A percentile compares a stretch with the other conserved stretches of the same genome.
phyloP scores from a whole-genome alignment of 2,888 invertebrate species.

The Copidosoma aretas region DNA sequence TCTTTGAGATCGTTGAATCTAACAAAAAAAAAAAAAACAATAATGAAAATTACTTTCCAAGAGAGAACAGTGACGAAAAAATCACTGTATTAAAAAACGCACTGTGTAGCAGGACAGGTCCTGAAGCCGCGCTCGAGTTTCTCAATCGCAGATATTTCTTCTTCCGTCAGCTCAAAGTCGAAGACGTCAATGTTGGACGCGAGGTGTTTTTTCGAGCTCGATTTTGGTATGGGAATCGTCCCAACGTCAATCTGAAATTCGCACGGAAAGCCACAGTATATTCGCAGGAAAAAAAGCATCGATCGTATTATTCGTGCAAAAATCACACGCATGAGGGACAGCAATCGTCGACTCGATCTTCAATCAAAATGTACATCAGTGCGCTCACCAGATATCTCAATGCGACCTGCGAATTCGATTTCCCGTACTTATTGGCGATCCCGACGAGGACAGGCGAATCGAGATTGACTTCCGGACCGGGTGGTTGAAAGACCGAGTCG shows the following conservation, averaged over 20 bases:
- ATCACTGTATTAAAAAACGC: conserved; percentile 29
- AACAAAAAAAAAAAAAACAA: not conserved
- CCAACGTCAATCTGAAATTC: conserved; percentile 44
- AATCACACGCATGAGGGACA: too few species aligned
- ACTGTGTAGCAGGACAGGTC: conserved; percentile 45
- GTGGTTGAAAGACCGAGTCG: conserved; percentile 37
- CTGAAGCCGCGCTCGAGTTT: conserved; percentile 55
- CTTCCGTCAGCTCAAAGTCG: conserved; percentile 67
- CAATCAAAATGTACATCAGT: too few species aligned
- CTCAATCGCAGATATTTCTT: conserved; percentile 63
- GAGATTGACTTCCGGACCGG: conserved; percentile 59
- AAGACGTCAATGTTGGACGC: conserved; percentile 69
- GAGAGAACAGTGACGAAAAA: not conserved
- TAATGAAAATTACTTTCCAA: not conserved
- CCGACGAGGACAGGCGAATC: conserved; percentile 65
- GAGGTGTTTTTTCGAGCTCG: conserved; percentile 68
- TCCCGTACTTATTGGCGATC: conserved; percentile 69
- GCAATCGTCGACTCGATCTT: too few species aligned
- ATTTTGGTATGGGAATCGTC: conserved; percentile 68
- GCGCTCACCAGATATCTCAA: conserved; percentile 73
- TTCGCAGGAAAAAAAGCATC: too few species aligned
- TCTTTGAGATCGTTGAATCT: conserved; percentile 54
- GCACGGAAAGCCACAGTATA: too few species aligned
- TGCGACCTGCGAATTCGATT: conserved; percentile 70
- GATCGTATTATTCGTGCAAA: too few species aligned